Conservation (phyloP, 1,140 invertebrate species). For the Drosophila rufa region DNA sequence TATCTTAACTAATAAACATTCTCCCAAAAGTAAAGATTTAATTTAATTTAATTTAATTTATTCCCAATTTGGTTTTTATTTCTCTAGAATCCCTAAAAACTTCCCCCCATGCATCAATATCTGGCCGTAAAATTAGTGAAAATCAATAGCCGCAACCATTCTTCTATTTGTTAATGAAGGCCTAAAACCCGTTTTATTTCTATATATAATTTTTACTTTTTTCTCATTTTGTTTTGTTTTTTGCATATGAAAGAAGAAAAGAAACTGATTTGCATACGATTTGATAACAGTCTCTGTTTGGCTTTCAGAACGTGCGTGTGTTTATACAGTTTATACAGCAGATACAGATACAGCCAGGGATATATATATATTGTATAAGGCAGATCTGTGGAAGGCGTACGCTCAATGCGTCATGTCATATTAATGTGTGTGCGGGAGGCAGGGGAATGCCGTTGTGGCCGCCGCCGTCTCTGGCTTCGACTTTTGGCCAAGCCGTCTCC, state of each 20-base stretch:
- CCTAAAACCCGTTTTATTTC: constrained; percentile 57
- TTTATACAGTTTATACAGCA: constrained; percentile 56
- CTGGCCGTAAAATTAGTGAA: constrained; percentile 11
- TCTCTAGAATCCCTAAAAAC: constrained; percentile 2
- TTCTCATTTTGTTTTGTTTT: constrained; percentile 29
- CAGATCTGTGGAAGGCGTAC: constrained; percentile 32
- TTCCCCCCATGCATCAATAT: constrained; percentile 10
- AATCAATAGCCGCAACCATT: constrained; percentile 13
- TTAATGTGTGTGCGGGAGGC: constrained; percentile 33
- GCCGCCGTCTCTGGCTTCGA: constrained; percentile 26
- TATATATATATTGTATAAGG: constrained; percentile 1
- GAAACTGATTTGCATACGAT: constrained; percentile 70
- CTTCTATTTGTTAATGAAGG: constrained; percentile 29
- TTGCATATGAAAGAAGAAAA: constrained; percentile 60
- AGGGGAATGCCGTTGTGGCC: constrained; percentile 54
- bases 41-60: background rate
- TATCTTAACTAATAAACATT: background rate
- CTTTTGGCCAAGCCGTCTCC: constrained; percentile 37
- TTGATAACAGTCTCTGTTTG: constrained; percentile 64
- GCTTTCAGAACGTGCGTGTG: constrained; percentile 33
- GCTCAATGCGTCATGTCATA: constrained; percentile 46
- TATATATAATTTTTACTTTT: constrained; percentile 50
- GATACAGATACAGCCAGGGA: constrained; percentile 26
- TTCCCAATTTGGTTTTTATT: background rate
- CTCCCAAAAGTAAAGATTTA: background rate